A percentile compares a stretch with the other conserved stretches of the same genome.
phyloP scores from a whole-genome alignment of 2,113 vertebrate species.

The Ondatra zibethicus region DNA sequence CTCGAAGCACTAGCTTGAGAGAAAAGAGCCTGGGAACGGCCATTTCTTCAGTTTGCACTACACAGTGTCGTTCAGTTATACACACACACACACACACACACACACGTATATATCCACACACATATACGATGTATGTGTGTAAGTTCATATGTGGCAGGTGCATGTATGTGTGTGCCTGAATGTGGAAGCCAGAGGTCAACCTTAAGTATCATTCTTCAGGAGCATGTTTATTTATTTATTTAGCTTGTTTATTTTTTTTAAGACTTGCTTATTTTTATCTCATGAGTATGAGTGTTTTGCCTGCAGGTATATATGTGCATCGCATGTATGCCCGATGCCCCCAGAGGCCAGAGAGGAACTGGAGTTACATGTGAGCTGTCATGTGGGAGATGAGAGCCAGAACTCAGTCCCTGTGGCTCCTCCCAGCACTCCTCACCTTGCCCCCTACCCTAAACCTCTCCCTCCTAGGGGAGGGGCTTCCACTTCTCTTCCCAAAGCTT shows the following conservation, averaged over 20 bases:
- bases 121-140: neutral
- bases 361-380: neutral
- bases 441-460: neutral
- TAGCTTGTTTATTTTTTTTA: too few species aligned
- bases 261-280: neutral
- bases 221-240: neutral
- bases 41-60: neutral
- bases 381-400: too few species aligned
- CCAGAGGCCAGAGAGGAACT: neutral
- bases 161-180: too few species aligned
- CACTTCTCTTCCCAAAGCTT: neutral
- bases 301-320: neutral
- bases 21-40: neutral
- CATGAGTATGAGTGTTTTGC: neutral
- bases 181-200: neutral
- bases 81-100: neutral
- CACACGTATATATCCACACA: too few species aligned
- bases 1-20: neutral
- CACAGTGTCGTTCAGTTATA: neutral
- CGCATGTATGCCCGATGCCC: neutral
- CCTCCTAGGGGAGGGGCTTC: neutral
- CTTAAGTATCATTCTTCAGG: neutral
- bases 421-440: neutral
- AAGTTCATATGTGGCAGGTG: neutral
- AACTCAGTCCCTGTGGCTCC: neutral